A percentile compares a stretch with the other conserved stretches of the same genome.
These are phyloP conservation scores for Pteronotus mesoamericanus DNA, from an alignment of 2,797 vertebrate species.

Conservation along the genomic window DNA sequence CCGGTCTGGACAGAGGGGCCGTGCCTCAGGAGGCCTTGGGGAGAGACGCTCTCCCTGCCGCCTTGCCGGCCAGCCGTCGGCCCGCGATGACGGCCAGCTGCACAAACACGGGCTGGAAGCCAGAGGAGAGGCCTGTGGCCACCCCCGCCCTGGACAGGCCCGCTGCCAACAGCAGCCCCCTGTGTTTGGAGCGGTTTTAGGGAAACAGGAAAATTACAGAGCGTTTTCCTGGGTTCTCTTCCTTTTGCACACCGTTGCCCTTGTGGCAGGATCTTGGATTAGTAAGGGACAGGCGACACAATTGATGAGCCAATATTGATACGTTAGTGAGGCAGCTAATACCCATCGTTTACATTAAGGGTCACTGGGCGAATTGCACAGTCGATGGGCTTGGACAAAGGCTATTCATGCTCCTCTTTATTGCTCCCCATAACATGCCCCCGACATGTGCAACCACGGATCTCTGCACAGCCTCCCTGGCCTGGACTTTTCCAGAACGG, in stretches of 20 bases:
- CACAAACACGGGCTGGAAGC: accelerated
- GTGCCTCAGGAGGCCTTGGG: accelerated
- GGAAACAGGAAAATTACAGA: background rate
- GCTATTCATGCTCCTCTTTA: accelerated
- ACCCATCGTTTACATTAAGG: accelerated
- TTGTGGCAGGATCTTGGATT: no score
- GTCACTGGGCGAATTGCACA: accelerated
- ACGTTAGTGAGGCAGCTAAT: accelerated
- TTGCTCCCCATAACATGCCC: accelerated
- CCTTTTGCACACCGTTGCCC: accelerated
- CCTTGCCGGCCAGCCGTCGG: accelerated
- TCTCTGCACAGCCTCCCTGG: accelerated
- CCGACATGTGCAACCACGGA: accelerated
- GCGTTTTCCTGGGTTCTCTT: accelerated
- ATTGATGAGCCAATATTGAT: accelerated
- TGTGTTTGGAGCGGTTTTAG: background rate
- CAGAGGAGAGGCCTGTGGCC: no score
- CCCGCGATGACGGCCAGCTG: accelerated
- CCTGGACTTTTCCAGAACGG: background rate
- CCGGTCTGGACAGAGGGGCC: background rate
- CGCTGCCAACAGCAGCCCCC: background rate
- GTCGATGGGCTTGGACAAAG: background rate
- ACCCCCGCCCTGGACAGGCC: background rate
- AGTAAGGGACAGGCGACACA: accelerated
- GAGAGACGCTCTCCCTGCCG: accelerated